phyloP scores from a whole-genome alignment of 1,140 invertebrate genomes.

The Holcopasites calliopsidis region DNA sequence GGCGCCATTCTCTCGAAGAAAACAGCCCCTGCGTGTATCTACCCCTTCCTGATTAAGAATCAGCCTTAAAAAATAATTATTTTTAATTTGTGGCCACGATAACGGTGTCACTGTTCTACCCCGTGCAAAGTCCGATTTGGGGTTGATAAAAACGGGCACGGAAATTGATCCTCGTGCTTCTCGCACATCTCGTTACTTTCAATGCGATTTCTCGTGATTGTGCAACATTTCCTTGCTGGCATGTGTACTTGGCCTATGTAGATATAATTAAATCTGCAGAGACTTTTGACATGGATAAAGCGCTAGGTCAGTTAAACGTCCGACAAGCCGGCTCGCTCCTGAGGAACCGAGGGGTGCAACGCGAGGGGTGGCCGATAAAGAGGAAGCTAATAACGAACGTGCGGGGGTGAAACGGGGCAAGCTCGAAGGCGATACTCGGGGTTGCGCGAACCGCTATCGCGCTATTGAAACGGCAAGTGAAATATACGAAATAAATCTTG shows the following conservation, averaged over 20 bases:
- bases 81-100: constrained; percentile 79
- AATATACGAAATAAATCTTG: constrained; percentile 81
- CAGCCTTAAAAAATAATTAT: constrained; percentile 80
- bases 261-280: neutral
- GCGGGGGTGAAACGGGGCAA: neutral
- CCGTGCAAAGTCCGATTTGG: constrained; percentile 10
- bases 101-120: constrained; percentile 73
- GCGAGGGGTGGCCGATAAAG: constrained; percentile 36
- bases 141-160: constrained; percentile 35
- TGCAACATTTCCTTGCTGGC: constrained; percentile 69
- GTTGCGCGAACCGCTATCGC: constrained; percentile 68
- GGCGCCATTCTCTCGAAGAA: constrained; percentile 71
- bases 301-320: constrained; percentile 24
- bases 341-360: constrained; percentile 13
- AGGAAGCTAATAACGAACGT: constrained; percentile 42
- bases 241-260: no score
- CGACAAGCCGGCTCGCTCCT: constrained; percentile 38
- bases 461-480: constrained; percentile 79
- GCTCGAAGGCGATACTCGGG: constrained; percentile 56
- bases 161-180: constrained; percentile 68
- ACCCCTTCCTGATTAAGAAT: constrained; percentile 73
- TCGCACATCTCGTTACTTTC: constrained; percentile 75
- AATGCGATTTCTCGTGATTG: constrained; percentile 72
- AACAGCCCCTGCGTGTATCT: constrained; percentile 39
- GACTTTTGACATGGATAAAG: neutral